phyloP scores from a whole-genome alignment of 2,113 vertebrate species.

The Thamnaconus septentrionalis region DNA sequence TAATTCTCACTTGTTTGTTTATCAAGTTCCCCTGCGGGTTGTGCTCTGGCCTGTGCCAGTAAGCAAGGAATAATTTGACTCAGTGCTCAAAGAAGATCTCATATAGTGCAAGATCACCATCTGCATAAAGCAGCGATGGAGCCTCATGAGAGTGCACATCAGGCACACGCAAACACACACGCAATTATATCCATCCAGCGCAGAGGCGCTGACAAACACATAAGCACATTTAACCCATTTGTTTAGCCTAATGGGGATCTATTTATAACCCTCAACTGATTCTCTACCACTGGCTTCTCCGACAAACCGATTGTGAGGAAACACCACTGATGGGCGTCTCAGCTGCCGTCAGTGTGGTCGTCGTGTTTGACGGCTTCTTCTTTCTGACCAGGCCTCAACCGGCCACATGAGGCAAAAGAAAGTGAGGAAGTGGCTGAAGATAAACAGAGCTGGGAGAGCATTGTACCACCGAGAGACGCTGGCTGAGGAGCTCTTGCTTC shows the following conservation, averaged over 20 bases:
- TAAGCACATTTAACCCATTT: conserved; percentile 13
- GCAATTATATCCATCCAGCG: conserved; percentile 7
- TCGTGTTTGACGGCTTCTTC: conserved; percentile 31
- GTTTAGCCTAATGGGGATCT: conserved; percentile 39
- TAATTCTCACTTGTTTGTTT: conserved; percentile 74
- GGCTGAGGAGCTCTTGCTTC: conserved; percentile 48
- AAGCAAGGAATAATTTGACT: conserved; percentile 65
- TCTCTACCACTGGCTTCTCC: background rate
- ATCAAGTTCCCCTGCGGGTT: conserved; percentile 58
- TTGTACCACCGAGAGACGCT: conserved; percentile 58
- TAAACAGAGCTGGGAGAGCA: conserved; percentile 66
- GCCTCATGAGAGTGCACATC: conserved; percentile 23
- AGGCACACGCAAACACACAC: conserved; percentile 6
- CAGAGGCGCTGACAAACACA: conserved; percentile 10
- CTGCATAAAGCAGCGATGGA: conserved; percentile 49
- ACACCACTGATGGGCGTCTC: conserved; percentile 32
- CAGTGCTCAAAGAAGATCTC: conserved; percentile 50
- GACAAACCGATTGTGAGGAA: conserved; percentile 1
- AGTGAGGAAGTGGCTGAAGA: conserved; percentile 58
- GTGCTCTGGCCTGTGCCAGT: conserved; percentile 53
- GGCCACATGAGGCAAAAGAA: conserved; percentile 56
- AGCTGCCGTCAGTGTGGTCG: conserved; percentile 24
- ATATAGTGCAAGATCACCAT: conserved; percentile 58
- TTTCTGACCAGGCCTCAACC: conserved; percentile 28
- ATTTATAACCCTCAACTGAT: conserved; percentile 37